Evolutionary conservation across 2,888 invertebrate genomes (phyloP), one percentile per base, ranked within the genome.

Genomic region (Drosophila colorata): DNA sequence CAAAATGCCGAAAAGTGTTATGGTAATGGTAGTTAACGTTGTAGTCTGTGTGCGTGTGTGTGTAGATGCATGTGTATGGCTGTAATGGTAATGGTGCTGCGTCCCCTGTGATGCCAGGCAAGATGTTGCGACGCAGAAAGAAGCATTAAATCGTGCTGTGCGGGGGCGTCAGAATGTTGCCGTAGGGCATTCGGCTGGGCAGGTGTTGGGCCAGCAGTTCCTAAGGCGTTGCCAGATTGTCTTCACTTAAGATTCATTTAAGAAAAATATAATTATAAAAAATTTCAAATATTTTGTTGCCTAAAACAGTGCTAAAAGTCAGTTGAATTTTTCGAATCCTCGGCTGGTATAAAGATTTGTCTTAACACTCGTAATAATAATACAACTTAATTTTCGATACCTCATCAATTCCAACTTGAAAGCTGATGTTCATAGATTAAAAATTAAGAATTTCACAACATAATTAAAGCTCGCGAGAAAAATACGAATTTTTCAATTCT

Each of bases 1-100:
- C 83, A 84, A 84, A 84, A 83, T 80, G 66, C 61, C 58, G 60
- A 80, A 80, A 80, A 80, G 48, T 74, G 65, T 74, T 64, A 80
- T 74, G 74, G 69, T 61, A 81, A 77, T 71, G 68, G 69, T 53
- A 72, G 37, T 35, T 48, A 43, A 23, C 48, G 44, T 48, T 52
- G 49, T 11, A 11, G 46, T 28, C 18, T 51, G 16, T 1, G 23
- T 14, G 28, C 47, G 18, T 31, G 44, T 16, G 51, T 33, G 31
- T 35, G 37, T 20, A 28, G 4, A 1, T 28, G 14, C 16, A 35
- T 38, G 9, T 8, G 13, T 41, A 16, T 46, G 48, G 20, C 40
- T 33, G 44, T 44, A 67, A 55, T 67, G 60, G 47, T 60, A 60
- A 41, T 52, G 58, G 49, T 18, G 35, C n/a, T 59, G 23, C 66